Base-by-base conservation (phyloP, 2,888 invertebrate genomes). In the Trisateles emortualis region DNA sequence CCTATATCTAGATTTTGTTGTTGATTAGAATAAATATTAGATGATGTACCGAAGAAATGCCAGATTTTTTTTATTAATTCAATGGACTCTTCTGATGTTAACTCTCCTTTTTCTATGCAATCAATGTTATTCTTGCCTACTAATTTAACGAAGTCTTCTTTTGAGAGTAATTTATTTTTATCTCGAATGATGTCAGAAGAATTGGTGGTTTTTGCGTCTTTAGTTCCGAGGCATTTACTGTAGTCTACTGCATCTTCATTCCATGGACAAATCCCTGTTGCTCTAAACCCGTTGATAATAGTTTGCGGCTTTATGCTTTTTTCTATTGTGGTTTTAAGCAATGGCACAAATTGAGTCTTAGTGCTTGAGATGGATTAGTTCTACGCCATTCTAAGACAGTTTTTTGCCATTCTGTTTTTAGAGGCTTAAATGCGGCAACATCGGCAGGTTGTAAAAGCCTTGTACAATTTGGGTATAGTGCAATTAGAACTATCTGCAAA, bases 401-500 rank as follows among this genome's bases (percentile, higher is more conserved):
- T 29, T 3, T 29, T 29, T 8, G 26, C 26, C 26, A 29, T 3
- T 9, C 3, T 6, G 2, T 3, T 29, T 3, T 29, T 9, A 29
- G 26, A 3, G 26, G 26, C 26, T 45, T 62, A 36, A 72, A 71
- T n/a, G 64, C 69, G 16, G 69, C 38, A 0, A 71, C 68, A 29
- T 72, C 71, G 6, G 67, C 63, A 22, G 72, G 67, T 30, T 71
- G 24, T 5, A 24, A 6, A 5, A 24, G 3, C 6, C 24, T 24
- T 24, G 24, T 24, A 6, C 24, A 24, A 29, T 72, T 70, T 0
- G 68, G 72, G 24, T 61, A 69, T 0, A 75, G 47, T 2, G 72
- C 49, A 19, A 54, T 54, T 0, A 54, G 11, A 11, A 50, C 36
- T 24, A 54, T 54, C 2, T 41, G 11, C 6, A 55, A 19, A 22